Percentiles rank a stretch among this genome's conserved stretches.
Evolutionary conservation across 2,113 vertebrate species (phyloP).

Genomic region (Eonycteris spelaea): DNA sequence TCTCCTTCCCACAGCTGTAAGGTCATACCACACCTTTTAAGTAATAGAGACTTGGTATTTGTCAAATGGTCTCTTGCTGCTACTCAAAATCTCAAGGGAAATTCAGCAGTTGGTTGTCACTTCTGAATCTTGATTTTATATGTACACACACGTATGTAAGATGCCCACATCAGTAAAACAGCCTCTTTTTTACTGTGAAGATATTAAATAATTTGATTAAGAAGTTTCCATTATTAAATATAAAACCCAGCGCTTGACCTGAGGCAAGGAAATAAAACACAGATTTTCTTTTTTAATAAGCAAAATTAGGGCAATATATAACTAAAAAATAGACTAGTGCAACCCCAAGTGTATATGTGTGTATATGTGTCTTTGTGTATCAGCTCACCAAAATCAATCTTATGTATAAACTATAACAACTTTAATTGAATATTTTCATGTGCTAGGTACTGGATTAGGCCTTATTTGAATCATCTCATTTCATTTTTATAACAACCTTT

Average conservation of each 20-base stretch:
- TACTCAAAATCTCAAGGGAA: slow-evolving; percentile 37
- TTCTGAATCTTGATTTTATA: not conserved
- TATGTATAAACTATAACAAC: not conserved
- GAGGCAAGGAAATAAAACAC: slow-evolving; percentile 16
- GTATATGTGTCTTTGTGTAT: not conserved
- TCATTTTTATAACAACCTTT: not conserved
- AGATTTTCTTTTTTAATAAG: slow-evolving; percentile 12
- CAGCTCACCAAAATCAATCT: not conserved
- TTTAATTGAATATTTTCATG: not conserved
- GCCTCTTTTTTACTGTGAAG: not conserved
- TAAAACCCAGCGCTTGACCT: not conserved
- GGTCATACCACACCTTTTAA: not conserved
- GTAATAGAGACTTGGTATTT: not conserved
- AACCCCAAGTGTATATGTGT: not conserved
- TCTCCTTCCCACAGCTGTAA: not conserved
- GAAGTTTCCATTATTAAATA: slow-evolving; percentile 5
- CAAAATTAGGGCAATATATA: not conserved
- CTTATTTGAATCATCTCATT: not conserved
- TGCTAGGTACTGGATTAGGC: not conserved
- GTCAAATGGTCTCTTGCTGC: not conserved
- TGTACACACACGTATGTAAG: not conserved
- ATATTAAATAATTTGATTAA: slow-evolving; percentile 20
- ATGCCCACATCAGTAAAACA: not conserved
- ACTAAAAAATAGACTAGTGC: not conserved
- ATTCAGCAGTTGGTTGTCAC: not conserved